These are phyloP conservation scores for Amblyraja radiata DNA, from an alignment of 2,797 vertebrate species.

Conservation along the genomic window DNA sequence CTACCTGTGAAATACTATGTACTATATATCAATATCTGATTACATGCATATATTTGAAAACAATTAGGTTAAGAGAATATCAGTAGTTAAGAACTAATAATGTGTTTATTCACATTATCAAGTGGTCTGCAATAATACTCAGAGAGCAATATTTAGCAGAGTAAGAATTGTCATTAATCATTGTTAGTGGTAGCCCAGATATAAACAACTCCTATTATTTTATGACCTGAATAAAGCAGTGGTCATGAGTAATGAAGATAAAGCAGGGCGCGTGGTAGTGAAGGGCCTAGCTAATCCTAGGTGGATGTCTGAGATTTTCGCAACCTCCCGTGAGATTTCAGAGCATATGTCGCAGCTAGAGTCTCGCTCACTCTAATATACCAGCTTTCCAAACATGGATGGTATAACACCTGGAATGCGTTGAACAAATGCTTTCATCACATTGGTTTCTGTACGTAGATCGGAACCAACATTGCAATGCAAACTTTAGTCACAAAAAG, in stretches of 20 bases:
- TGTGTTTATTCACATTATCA: background rate
- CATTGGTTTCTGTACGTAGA: background rate
- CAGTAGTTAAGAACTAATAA: background rate
- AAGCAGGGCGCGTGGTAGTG: background rate
- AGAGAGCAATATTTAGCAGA: background rate
- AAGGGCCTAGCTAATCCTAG: background rate
- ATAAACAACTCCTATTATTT: background rate
- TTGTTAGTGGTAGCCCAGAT: background rate
- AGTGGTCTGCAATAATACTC: slow-evolving; percentile 15
- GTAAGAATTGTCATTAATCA: background rate
- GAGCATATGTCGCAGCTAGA: background rate
- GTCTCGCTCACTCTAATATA: background rate
- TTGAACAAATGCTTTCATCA: background rate
- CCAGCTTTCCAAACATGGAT: background rate
- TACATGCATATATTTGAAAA: background rate
- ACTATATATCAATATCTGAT: background rate
- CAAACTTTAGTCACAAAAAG: background rate
- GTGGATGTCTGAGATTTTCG: background rate
- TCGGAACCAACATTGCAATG: background rate
- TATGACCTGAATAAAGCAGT: background rate
- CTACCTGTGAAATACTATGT: background rate
- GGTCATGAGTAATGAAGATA: slow-evolving; percentile 9
- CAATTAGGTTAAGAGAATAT: background rate
- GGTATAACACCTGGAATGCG: background rate
- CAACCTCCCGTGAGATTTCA: background rate